Evolutionary conservation across 2,888 invertebrate species (phyloP), one percentile per base, ranked within the genome.

Genomic region (Zaprionus lineosus): DNA sequence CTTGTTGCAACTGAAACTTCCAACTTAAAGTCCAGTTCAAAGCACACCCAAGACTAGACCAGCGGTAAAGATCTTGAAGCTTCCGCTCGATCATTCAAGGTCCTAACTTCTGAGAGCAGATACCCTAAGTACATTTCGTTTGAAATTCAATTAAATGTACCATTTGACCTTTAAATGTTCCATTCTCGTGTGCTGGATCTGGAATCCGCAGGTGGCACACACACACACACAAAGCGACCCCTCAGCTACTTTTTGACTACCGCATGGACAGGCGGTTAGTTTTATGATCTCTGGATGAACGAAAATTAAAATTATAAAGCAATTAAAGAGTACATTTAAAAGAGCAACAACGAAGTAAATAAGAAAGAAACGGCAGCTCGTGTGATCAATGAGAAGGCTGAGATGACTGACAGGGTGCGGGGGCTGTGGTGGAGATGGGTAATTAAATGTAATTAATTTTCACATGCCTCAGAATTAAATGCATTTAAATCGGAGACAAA

Each of bases 401-500:
- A 15, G 26, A 36, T 29, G 16, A 6, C 5, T 31, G 12, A 16
- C 34, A 18, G 26, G 31, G 53, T 48, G 48, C 34, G 37, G 28
- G 31, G 39, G 31, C 53, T 12, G 2, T 12, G 21, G 48, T 6
- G 8, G 19, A 7, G 12, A 3, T n/a, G 37, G 59, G 70, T 81
- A 84, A 84, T 84, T 84, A 86, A 84, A 86, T 73, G 86, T 81
- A 84, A 84, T 84, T 86, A 84, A 84, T 84, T 84, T 72, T 84
- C 81, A 74, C 77, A 84, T 74, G 70, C 65, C 71, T 76, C 66
- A 76, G 67, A 86, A 74, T 70, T 66, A 76, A 86, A 79, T 85
- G 68, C 74, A 86, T 69, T 77, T 74, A 81, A 77, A 73, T 83
- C 86, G 64, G 68, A 67, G 62, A 79, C 81, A 65, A 76, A 55